Base-by-base conservation (phyloP, 2,888 invertebrate species). In the Willowsia nigromaculata region DNA sequence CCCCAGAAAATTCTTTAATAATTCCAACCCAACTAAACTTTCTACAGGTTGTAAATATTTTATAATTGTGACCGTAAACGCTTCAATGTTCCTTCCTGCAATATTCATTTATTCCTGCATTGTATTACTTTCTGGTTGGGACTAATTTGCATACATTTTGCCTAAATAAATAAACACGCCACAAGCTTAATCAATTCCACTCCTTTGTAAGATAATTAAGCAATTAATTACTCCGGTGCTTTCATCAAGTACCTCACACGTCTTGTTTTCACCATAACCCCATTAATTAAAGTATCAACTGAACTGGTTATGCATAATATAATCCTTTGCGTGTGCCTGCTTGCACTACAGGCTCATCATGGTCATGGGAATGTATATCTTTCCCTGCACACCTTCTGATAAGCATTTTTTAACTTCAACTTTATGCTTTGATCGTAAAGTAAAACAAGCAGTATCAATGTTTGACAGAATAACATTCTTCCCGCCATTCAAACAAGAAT, bases 121-220 rank as follows among this genome's bases (percentile, higher is more conserved):
- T 65, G 15, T 18, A 6, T 37, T 37, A n/a, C 59, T 37, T 33
- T 9, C 25, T 40, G 43, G 25, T n/a, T 25, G 9, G 3, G 5
- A 40, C 30, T 47, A 33, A 33, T 43, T 71, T 71, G 71, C 71
- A 71, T 53, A 30, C 27, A 30, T 13, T 50, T 18, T 53, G 11
- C 27, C 27, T n/a, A 78, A 74, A 47, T 47, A 47, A 43, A 74
- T 37, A 78, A 33, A 22, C 53, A 53, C 37, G 9, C 33, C 11
- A 59, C 25, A 40, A 71, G 47, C 65, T 82, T 80, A 87, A 87
- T 87, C 87, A 82, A 68, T 87, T 71, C 68, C 53, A 80, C 13
- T 76, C 82, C 65, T 87, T 87, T 87, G 87, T 81, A 81, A 81
- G 71, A 59, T 87, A 87, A 87, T 87, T 81, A 87, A 87, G 87